Percentiles rank a stretch among this genome's conserved stretches.
Conservation (phyloP, 2,113 vertebrate genomes). For the Podarcis cretensis region DNA sequence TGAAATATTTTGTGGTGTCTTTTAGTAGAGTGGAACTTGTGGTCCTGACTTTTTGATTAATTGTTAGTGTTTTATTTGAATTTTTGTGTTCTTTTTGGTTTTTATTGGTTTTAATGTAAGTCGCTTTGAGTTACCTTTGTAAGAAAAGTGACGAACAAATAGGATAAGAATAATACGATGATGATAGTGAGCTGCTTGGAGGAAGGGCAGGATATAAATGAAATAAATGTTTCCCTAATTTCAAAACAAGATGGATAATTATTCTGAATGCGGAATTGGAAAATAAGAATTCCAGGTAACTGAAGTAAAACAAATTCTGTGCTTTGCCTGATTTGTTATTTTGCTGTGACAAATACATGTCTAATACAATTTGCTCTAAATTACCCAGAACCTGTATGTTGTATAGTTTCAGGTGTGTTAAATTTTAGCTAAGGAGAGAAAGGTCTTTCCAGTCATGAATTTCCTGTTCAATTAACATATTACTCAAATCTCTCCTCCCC, state of each 20-base stretch:
- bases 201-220: not conserved
- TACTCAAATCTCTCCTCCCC: not conserved
- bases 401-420: not conserved
- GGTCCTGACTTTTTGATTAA: too few species aligned
- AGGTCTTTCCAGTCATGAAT: not conserved
- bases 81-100: too few species aligned
- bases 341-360: conserved; percentile 55
- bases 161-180: too few species aligned
- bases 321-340: conserved; percentile 16
- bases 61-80: too few species aligned
- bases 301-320: conserved; percentile 35
- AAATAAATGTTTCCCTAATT: not conserved
- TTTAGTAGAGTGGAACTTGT: too few species aligned
- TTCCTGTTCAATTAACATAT: conserved; percentile 5
- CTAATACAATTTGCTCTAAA: conserved; percentile 23
- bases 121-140: too few species aligned
- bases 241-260: conserved; percentile 1
- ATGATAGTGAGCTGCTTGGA: not conserved
- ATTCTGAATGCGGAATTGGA: conserved; percentile 26
- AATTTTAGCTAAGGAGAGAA: not conserved
- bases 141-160: too few species aligned
- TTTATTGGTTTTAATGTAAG: too few species aligned
- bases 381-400: not conserved
- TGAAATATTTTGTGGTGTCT: too few species aligned
- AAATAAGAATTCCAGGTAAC: conserved; percentile 36